Percentiles rank a stretch among this genome's conserved stretches.
phyloP scores from a whole-genome alignment of 2,113 vertebrate species.

The mouse (Mus musculus) region DNA sequence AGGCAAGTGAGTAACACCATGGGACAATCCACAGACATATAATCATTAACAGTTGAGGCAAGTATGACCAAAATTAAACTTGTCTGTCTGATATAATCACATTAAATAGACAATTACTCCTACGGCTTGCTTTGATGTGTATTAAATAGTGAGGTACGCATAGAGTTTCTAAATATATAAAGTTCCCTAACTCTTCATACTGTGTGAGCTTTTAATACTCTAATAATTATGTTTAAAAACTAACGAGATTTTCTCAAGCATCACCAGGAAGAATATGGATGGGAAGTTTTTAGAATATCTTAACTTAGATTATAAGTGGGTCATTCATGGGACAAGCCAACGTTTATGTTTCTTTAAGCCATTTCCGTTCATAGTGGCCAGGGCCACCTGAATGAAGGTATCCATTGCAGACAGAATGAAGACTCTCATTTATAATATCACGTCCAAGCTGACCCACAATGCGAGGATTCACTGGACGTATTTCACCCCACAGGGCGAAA shows the following conservation, averaged over 20 bases:
- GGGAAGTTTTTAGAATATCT: background rate
- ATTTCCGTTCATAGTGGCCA: background rate
- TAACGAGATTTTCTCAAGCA: background rate
- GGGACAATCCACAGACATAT: background rate
- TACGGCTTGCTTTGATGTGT: background rate
- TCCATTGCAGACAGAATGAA: background rate
- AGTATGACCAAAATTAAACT: background rate
- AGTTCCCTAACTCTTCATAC: background rate
- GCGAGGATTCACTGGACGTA: background rate
- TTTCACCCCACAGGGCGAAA: slow-evolving; percentile 5
- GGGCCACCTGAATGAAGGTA: background rate
- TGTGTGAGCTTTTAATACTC: background rate
- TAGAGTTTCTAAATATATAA: background rate
- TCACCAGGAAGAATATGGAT: background rate
- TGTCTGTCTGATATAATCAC: background rate
- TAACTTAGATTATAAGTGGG: slow-evolving; percentile 5
- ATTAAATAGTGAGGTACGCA: background rate
- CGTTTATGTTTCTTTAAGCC: slow-evolving; percentile 10
- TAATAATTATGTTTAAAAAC: slow-evolving; percentile 4
- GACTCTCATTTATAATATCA: background rate
- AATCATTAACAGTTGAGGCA: background rate
- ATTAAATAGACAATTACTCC: background rate
- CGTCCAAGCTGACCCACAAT: background rate
- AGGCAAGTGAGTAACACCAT: background rate
- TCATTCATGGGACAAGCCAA: background rate